These are phyloP conservation scores for Brachionus angularis DNA, from an alignment of 1,140 invertebrate species.

Conservation along the genomic window DNA sequence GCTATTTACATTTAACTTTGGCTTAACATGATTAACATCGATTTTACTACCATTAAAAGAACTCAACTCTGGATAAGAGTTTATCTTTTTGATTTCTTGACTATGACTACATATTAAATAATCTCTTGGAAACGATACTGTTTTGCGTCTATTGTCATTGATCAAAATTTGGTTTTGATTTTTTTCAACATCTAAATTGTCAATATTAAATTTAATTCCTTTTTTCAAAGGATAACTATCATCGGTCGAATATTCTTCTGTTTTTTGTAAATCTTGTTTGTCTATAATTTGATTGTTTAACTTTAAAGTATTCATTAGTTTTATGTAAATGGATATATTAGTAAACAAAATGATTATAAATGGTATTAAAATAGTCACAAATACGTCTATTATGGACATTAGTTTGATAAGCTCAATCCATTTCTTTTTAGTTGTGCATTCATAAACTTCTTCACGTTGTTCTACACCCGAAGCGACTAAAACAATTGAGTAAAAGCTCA, in stretches of 20 bases:
- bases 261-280: constrained; percentile 12
- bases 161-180: too few relatives aligned
- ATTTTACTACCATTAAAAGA: neutral
- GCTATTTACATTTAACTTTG: too few relatives aligned
- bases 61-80: constrained; percentile 23
- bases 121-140: neutral
- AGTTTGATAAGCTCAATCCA: constrained; percentile 2
- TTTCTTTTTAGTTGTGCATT: neutral
- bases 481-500: neutral
- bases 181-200: too few relatives aligned
- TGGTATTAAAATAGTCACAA: constrained; percentile 11
- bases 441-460: neutral
- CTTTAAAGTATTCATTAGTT: constrained; percentile 27
- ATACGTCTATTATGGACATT: constrained; percentile 17
- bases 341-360: constrained; percentile 22
- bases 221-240: constrained; percentile 8
- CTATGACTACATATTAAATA: neutral
- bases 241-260: constrained; percentile 9
- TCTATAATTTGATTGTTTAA: too few relatives aligned
- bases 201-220: too few relatives aligned
- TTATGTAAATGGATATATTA: constrained; percentile 8
- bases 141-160: constrained; percentile 1
- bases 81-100: neutral
- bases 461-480: neutral
- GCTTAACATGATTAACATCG: neutral